Base-by-base conservation (phyloP, 1,140 invertebrate species). In the Apis dorsata region DNA sequence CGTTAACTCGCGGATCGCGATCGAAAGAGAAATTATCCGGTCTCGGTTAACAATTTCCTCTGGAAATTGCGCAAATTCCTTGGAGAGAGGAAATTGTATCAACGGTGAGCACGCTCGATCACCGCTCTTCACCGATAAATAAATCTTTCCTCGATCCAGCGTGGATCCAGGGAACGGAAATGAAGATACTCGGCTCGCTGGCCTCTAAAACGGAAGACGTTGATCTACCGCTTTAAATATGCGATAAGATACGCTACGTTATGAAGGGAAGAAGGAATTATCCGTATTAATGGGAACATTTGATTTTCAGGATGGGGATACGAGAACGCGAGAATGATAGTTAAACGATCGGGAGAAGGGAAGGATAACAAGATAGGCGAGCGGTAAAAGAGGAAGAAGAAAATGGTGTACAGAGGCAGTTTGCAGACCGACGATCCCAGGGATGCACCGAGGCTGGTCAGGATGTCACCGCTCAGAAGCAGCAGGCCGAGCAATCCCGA, bases 341-440 rank as follows among this genome's bases (percentile, higher is more conserved):
- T 49, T 17, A 21, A 60, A 63, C 51, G 76, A 55, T 15, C 51
- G 66, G 17, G n/a, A 55, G 21, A 69, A 80, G 7, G 2, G 62
- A 44, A 85, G 21, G 57, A 44, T 0, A 7, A 44, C 5, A 7
- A 7, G 49, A 15, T 73, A 71, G 51, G 11, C 12, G 74, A 73
- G 17, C 2, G 24, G 69, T 5, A 17, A 17, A 65, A 60, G 17
- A 19, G n/a, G 55, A 70, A n/a, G 28, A 59, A 87, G 77, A 24
- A 24, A 11, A 92, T 92, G 91, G 91, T 92, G 15, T 91, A 92
- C 75, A 86, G 91, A 69, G 91, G 91, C 28, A 91, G 86, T 75
- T 84, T 92, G 70, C 90, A 92, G 75, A 91, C 90, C 12, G 91
- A 91, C 75, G 91, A 92, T 72, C 88, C 91, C 5, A 81, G 88